Conservation (phyloP, 2,113 vertebrate genomes). For the Carassius carassius region DNA sequence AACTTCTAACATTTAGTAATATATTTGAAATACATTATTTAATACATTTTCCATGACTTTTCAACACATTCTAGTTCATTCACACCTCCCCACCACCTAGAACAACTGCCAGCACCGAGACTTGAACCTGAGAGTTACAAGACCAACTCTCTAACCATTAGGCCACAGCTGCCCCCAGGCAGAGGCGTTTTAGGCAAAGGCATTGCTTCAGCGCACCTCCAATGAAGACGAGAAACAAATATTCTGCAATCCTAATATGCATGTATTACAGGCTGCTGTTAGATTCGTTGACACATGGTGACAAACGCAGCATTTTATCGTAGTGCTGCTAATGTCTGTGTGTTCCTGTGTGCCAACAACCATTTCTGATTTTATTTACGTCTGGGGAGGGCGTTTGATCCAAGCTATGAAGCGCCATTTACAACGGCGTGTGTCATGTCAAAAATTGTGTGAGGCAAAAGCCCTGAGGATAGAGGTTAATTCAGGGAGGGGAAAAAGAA, state of each 20-base stretch:
- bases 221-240: conserved; percentile 25
- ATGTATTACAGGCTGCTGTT: conserved; percentile 16
- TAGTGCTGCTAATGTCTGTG: conserved; percentile 44
- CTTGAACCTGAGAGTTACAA: no score
- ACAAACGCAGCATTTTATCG: conserved; percentile 31
- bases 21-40: no score
- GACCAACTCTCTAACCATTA: no score
- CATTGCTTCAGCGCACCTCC: neutral
- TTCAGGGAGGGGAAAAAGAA: conserved; percentile 47
- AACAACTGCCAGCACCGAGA: no score
- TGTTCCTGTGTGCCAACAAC: neutral
- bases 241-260: conserved; percentile 12
- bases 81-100: no score
- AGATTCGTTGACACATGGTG: conserved; percentile 51
- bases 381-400: conserved; percentile 55
- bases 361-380: conserved; percentile 57
- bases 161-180: no score
- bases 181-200: neutral
- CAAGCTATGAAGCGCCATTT: conserved; percentile 55
- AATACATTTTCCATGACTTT: no score
- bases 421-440: conserved; percentile 54
- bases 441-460: conserved; percentile 58
- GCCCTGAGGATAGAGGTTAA: conserved; percentile 65
- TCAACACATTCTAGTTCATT: no score
- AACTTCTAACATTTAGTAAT: no score